Percentiles rank a stretch among this genome's conserved stretches.
phyloP scores from a whole-genome alignment of 2,888 invertebrate genomes.

The Coremacera marginata region DNA sequence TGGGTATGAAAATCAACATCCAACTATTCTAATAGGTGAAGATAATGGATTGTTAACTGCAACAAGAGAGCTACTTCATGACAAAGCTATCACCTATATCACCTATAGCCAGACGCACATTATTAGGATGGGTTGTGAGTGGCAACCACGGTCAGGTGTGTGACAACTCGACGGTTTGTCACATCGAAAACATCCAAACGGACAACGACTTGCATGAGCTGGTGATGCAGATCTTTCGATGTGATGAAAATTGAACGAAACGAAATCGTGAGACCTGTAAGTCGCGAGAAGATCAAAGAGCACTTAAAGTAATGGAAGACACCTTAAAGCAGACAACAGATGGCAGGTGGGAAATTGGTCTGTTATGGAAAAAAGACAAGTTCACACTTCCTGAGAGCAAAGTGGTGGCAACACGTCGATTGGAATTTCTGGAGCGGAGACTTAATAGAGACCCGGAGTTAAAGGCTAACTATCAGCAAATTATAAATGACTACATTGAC shows the following conservation, averaged over 20 bases:
- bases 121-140: background rate
- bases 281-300: slow-evolving; percentile 17
- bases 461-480: background rate
- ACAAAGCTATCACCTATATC: background rate
- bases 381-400: background rate
- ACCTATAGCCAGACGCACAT: background rate
- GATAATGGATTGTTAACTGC: background rate
- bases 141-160: background rate
- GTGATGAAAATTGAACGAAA: background rate
- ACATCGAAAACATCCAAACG: background rate
- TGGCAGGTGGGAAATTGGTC: slow-evolving; percentile 22
- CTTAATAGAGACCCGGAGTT: background rate
- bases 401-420: slow-evolving; percentile 21
- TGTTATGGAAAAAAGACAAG: slow-evolving; percentile 12
- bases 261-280: background rate
- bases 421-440: slow-evolving; percentile 23
- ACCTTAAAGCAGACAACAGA: background rate
- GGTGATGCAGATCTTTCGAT: background rate
- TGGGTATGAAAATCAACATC: background rate
- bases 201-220: background rate
- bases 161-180: background rate
- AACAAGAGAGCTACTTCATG: background rate
- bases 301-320: slow-evolving; percentile 5
- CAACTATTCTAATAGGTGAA: background rate
- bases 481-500: slow-evolving; percentile 2